These are phyloP conservation scores for Crossocerus cetratus DNA, from an alignment of 2,888 invertebrate genomes.

Conservation along the genomic window DNA sequence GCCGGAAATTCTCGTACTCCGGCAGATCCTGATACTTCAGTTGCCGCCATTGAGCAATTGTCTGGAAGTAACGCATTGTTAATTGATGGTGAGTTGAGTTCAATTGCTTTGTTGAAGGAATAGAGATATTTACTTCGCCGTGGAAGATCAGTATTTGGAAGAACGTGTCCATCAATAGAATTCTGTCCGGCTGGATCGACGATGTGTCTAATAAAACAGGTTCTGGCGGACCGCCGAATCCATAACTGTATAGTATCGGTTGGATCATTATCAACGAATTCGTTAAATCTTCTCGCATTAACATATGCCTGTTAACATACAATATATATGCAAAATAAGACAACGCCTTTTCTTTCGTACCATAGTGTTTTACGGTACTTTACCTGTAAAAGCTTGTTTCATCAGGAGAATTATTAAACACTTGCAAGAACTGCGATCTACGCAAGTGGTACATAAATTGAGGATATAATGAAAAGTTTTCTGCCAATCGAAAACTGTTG, in stretches of 20 bases:
- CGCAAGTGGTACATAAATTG: conserved; percentile 99
- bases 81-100: background rate
- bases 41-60: conserved; percentile 98
- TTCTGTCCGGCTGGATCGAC: conserved; percentile 97
- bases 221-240: conserved; percentile 97
- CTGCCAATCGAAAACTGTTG: conserved; percentile 95
- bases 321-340: background rate
- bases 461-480: conserved; percentile 98
- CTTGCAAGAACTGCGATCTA: conserved; percentile 98
- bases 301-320: conserved; percentile 86
- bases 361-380: conserved; percentile 2
- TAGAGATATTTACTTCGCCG: conserved; percentile 86
- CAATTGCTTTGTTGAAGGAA: background rate
- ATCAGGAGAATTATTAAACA: conserved; percentile 99
- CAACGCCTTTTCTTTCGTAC: background rate
- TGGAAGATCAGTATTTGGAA: conserved; percentile 99
- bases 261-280: conserved; percentile 99
- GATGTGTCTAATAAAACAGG: conserved; percentile 98
- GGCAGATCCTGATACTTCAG: conserved; percentile 97
- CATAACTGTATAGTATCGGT: conserved; percentile 98
- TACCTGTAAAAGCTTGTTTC: conserved; percentile 98
- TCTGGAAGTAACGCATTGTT: conserved; percentile 78
- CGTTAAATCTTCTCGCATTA: conserved; percentile 97
- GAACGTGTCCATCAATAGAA: conserved; percentile 99
- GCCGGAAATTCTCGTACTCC: conserved; percentile 98